Percentiles rank a stretch among this genome's conserved stretches.
Conservation (phyloP, 2,888 invertebrate genomes). For the Noctua pronuba region DNA sequence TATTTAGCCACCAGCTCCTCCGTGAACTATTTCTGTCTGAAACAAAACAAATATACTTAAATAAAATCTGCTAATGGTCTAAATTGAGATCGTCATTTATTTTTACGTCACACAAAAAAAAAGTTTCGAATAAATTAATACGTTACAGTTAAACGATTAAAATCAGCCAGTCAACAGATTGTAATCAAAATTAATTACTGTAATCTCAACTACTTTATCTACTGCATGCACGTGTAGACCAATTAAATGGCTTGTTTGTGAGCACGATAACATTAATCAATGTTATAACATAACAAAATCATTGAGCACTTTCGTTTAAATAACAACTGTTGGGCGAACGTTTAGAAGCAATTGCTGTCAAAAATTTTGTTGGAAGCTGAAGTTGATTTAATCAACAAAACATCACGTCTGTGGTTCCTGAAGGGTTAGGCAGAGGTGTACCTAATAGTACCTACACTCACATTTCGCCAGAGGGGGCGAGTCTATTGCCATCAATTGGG, state of each 20-base stretch:
- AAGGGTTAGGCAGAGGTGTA: neutral
- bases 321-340: slow-evolving; percentile 6
- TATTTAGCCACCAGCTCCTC: too few species aligned
- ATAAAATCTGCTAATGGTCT: neutral
- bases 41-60: neutral
- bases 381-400: neutral
- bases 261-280: slow-evolving; percentile 55
- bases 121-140: slow-evolving; percentile 25
- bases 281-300: slow-evolving; percentile 35
- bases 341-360: slow-evolving; percentile 7
- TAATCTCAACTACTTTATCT: slow-evolving; percentile 55
- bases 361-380: neutral
- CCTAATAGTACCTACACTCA: neutral
- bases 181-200: slow-evolving; percentile 62
- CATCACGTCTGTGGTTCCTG: neutral
- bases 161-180: slow-evolving; percentile 50
- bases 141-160: slow-evolving; percentile 31
- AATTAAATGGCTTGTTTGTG: slow-evolving; percentile 55
- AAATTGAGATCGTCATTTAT: neutral
- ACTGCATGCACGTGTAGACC: slow-evolving; percentile 51
- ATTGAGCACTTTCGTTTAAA: slow-evolving; percentile 33
- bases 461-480: neutral
- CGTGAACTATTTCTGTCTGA: neutral
- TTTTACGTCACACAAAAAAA: neutral
- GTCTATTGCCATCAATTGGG: neutral